Base-by-base conservation (phyloP, 2,797 vertebrate species). In the Fringilla coelebs region DNA sequence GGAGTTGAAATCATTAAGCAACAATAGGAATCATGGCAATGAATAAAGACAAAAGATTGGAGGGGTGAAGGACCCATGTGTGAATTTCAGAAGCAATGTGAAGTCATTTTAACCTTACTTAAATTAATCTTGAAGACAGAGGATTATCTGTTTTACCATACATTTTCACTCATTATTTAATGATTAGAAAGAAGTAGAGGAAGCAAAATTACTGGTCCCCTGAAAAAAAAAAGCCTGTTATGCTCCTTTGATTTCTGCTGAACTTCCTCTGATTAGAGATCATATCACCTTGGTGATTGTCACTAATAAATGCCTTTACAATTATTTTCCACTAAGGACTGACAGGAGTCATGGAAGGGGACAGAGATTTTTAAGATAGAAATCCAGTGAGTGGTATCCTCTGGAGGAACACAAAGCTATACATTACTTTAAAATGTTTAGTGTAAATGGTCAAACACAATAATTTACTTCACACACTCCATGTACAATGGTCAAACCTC, bases 41-140 rank as follows among this genome's bases (percentile, higher is more conserved):
- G 29, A 73, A 78, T 45, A 73, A 90, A 76, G 29, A 58, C 16
- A 12, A 58, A 58, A 58, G 57, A 36, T 34, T 36, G 34, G 24
- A 17, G 13, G 21, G 4, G 10, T 26, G 12, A 84, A 77, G 10
- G 10, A 9, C 29, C 4, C 1, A 45, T 17, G 36, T 5, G 0
- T 8, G 72, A 63, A 45, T 36, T 88, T 63, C 38, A 73, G 24
- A 80, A 74, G 11, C 8, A 70, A 40, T 3, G 3, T 2, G 4
- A 58, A 5, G 3, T 49, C 7, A 71, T 79, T 92, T 86, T 75
- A 54, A n/a, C 19, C 5, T 7, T 10, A 36, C 4, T 67, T 40
- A 75, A 65, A 82, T 63, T 43, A 79, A 74, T 38, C 13, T 18
- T 74, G n/a, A 90, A 85, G 18, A 38, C 15, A 46, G 2, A 25